Evolutionary conservation across 2,888 invertebrate genomes (phyloP), one percentile per base, ranked within the genome.

Genomic region (Cosmia pyralina): DNA sequence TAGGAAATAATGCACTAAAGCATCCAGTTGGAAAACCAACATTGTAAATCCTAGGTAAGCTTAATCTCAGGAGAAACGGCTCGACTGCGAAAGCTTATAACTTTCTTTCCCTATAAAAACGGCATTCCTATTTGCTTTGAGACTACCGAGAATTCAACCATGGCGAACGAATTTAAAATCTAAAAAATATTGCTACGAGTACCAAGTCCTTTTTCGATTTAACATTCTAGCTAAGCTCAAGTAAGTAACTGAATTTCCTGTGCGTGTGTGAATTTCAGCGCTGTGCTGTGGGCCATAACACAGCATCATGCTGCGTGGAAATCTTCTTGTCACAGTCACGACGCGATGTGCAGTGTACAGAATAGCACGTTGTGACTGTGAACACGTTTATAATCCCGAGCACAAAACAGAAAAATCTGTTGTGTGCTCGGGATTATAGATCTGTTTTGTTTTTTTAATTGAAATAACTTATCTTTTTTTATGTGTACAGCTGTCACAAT

Each of bases 1-100:
- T 75, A 64, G 70, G 70, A 81, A 80, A 84, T 84, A 79, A 84
- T 84, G 70, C 72, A 69, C 38, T 72, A 55, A 55, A 57, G 41
- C 57, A 72, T 55, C 73, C 64, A 72, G 70, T 62, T 79, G 60
- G 79, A 84, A 79, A 77, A 77, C 77, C 76, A 64, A 69, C 71
- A 66, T 67, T 79, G 77, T 83, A 85, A 85, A 83, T 85, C 76
- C 73, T 74, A 75, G 72, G 83, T 81, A 75, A 81, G 76, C 80
- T 82, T 85, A 84, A 84, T 85, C 85, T 83, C 84, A 70, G 28
- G 81, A 81, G 84, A 81, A 79, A 81, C 72, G 77, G 67, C 76
- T 76, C 67, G 67, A 64, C 64, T 63, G 65, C 63, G 50, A 70
- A 69, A 70, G 74, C 73, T 76, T 79, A 82, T 85, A 85, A 84